Conservation (phyloP, 2,888 invertebrate genomes). For the Cheilosia vulpina region DNA sequence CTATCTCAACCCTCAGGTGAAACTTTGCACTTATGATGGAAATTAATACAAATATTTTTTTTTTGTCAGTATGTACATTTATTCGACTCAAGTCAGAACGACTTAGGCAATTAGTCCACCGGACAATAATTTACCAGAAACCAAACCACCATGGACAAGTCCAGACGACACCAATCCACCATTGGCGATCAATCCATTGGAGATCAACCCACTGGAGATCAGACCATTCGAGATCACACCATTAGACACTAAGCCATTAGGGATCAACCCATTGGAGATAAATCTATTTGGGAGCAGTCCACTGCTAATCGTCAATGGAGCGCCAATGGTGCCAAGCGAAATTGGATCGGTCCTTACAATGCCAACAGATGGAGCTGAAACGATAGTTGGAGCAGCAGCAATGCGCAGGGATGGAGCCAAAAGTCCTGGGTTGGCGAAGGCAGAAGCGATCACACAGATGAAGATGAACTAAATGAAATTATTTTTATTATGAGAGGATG, state of each 20-base stretch:
- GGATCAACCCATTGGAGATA: constrained; percentile 30
- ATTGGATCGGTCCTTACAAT: constrained; percentile 35
- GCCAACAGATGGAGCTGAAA: constrained; percentile 19
- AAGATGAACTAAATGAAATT: constrained; percentile 26
- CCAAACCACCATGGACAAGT: constrained; percentile 7
- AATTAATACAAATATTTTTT: too few species aligned
- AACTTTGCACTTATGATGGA: too few species aligned
- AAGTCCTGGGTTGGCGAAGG: constrained; percentile 43
- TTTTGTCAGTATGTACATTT: not conserved
- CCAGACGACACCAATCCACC: constrained; percentile 2
- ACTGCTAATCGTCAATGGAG: constrained; percentile 25
- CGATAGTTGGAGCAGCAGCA: constrained; percentile 31
- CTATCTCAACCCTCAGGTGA: too few species aligned
- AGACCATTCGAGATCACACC: constrained; percentile 28
- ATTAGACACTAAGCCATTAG: constrained; percentile 15
- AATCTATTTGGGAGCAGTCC: constrained; percentile 43
- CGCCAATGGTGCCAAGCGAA: constrained; percentile 7
- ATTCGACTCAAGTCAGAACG: not conserved
- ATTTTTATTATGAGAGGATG: not conserved
- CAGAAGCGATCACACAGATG: constrained; percentile 25
- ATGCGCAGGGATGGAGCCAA: constrained; percentile 20
- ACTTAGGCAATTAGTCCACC: not conserved
- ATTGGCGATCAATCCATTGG: not conserved
- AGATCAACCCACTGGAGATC: not conserved
- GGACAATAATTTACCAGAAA: constrained; percentile 5